Conservation (phyloP, 2,888 invertebrate genomes). For the Cremastobaeus sp. region DNA sequence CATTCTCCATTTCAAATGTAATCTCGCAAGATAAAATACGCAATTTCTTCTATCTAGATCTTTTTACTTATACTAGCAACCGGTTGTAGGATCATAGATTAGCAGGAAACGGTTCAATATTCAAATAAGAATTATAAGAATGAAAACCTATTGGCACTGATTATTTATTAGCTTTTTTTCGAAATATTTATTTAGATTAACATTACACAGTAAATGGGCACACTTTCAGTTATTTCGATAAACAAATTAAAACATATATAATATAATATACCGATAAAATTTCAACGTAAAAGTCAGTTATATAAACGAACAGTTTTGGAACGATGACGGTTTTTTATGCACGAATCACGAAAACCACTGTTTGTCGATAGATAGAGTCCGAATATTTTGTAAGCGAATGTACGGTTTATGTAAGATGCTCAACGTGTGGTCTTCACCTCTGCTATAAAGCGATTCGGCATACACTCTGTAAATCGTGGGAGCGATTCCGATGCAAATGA, state of each 20-base stretch:
- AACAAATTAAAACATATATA: too few species aligned
- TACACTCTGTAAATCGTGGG: slow-evolving; percentile 24
- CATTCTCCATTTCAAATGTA: neutral
- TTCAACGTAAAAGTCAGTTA: too few species aligned
- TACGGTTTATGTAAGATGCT: slow-evolving; percentile 24
- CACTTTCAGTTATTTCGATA: too few species aligned
- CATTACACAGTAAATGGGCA: too few species aligned
- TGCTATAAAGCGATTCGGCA: slow-evolving; percentile 15
- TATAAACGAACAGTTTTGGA: too few species aligned
- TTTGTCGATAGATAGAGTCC: neutral
- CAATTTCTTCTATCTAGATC: slow-evolving; percentile 13
- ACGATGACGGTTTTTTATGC: too few species aligned
- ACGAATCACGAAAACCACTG: slow-evolving; percentile 10
- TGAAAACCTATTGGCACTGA: slow-evolving; percentile 19
- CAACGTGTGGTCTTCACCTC: slow-evolving; percentile 30
- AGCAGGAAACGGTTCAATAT: slow-evolving; percentile 32
- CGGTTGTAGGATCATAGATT: slow-evolving; percentile 40
- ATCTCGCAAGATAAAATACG: neutral
- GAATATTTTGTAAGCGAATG: slow-evolving; percentile 13
- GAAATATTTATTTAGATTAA: too few species aligned
- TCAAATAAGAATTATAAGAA: slow-evolving; percentile 35
- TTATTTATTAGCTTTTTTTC: too few species aligned
- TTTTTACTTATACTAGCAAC: slow-evolving; percentile 32
- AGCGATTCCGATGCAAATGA: slow-evolving; percentile 39
- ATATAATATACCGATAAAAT: too few species aligned